Percentiles rank a stretch among this genome's conserved stretches.
These are phyloP conservation scores for Orestias chungarensis DNA, from an alignment of 2,797 vertebrate species.

Conservation along the genomic window DNA sequence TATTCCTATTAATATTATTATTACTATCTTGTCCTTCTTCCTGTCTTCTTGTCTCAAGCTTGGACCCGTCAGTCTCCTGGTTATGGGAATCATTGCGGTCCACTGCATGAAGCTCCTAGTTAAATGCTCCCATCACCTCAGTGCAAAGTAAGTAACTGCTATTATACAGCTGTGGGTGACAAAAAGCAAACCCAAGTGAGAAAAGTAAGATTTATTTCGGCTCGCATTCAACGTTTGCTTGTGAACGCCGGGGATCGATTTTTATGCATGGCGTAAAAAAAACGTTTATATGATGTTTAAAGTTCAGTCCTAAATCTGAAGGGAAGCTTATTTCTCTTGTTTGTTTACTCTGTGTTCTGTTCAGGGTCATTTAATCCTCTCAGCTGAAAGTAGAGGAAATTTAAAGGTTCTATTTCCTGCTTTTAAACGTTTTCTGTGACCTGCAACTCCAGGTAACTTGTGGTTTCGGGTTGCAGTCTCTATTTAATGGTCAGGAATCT, in stretches of 20 bases:
- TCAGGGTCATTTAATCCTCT: neutral
- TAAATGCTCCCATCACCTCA: slow-evolving; percentile 91
- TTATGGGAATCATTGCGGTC: slow-evolving; percentile 90
- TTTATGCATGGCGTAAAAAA: no score
- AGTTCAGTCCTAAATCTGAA: neutral
- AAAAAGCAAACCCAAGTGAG: neutral
- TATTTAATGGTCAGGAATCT: slow-evolving; percentile 11
- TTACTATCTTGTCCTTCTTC: neutral
- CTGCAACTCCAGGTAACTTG: slow-evolving; percentile 3
- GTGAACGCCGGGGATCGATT: no score
- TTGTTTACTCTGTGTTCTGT: neutral
- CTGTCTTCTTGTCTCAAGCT: slow-evolving; percentile 73
- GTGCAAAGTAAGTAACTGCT: slow-evolving; percentile 83
- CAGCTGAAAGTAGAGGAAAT: neutral
- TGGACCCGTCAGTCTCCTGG: slow-evolving; percentile 90
- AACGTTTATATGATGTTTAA: neutral
- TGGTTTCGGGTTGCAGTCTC: slow-evolving; percentile 4
- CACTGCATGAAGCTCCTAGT: slow-evolving; percentile 96
- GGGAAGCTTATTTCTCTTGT: neutral
- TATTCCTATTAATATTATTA: neutral
- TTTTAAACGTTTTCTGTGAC: no score
- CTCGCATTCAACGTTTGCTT: neutral
- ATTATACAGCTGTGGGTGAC: neutral
- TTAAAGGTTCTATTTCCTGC: neutral
- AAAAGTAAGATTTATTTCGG: neutral